These are phyloP conservation scores for Ostrea denselamellosa DNA, from an alignment of 1,140 invertebrate genomes.

Conservation along the genomic window DNA sequence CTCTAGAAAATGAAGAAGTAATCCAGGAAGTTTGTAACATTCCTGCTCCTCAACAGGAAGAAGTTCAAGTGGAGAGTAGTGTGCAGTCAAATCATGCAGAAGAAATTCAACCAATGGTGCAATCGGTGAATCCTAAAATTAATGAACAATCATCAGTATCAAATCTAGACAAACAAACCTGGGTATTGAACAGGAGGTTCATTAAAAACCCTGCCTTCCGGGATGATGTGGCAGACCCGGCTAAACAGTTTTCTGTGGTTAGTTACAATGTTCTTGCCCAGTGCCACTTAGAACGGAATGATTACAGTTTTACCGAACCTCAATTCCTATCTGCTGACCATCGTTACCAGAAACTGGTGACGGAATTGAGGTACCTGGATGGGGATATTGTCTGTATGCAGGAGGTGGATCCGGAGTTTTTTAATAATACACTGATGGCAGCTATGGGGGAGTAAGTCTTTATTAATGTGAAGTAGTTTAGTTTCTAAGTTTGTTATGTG, in stretches of 20 bases:
- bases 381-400: constrained; percentile 77
- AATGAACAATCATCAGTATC: constrained; percentile 29
- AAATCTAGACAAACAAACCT: background rate
- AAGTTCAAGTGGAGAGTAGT: background rate
- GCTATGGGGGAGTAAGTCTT: constrained; percentile 69
- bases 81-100: background rate
- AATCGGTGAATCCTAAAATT: constrained; percentile 5
- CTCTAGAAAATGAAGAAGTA: constrained; percentile 15
- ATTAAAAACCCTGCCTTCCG: constrained; percentile 64
- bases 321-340: constrained; percentile 67
- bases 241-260: constrained; percentile 72
- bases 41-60: background rate
- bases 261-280: constrained; percentile 78
- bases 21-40: background rate
- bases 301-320: constrained; percentile 72
- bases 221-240: constrained; percentile 50
- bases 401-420: constrained; percentile 75
- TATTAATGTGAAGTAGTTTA: background rate
- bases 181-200: constrained; percentile 63
- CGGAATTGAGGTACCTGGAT: constrained; percentile 73
- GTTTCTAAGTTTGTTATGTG: too few species aligned
- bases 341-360: constrained; percentile 70
- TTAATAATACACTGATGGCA: constrained; percentile 62
- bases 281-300: constrained; percentile 69
- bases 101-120: background rate